Conservation (phyloP, 2,113 vertebrate species). For the Anhinga rufa region DNA sequence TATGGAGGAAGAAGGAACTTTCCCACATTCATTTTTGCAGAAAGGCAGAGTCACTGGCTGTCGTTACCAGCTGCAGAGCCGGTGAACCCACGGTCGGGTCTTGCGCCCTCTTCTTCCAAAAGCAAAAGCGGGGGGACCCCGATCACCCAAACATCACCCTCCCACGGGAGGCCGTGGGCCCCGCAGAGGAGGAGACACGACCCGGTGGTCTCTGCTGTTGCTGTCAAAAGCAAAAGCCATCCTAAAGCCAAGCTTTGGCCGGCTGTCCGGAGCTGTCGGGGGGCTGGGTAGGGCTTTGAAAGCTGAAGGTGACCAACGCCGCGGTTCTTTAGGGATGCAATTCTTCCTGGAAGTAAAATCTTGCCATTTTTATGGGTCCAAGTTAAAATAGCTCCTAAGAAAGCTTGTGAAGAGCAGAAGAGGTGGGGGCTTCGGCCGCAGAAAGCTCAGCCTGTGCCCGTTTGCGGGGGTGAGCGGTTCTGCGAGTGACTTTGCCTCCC, state of each 20-base stretch:
- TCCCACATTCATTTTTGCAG: slow-evolving; percentile 28
- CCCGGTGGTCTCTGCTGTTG: background rate
- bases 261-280: background rate
- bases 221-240: background rate
- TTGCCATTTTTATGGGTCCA: background rate
- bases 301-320: background rate
- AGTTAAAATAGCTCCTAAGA: slow-evolving; percentile 35
- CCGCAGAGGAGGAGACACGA: accelerated
- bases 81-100: accelerated
- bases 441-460: background rate
- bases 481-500: background rate
- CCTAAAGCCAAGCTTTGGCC: background rate
- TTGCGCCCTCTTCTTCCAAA: background rate
- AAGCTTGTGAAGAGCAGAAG: slow-evolving; percentile 23
- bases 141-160: background rate
- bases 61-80: background rate
- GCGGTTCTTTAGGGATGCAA: background rate
- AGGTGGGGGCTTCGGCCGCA: background rate
- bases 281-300: background rate
- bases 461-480: background rate
- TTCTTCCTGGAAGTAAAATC: background rate
- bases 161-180: background rate
- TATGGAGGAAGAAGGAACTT: slow-evolving; percentile 38
- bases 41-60: background rate
- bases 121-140: background rate